These are phyloP conservation scores for Gambusia yucatana DNA, from an alignment of 2,797 vertebrate species.

Conservation along the genomic window DNA sequence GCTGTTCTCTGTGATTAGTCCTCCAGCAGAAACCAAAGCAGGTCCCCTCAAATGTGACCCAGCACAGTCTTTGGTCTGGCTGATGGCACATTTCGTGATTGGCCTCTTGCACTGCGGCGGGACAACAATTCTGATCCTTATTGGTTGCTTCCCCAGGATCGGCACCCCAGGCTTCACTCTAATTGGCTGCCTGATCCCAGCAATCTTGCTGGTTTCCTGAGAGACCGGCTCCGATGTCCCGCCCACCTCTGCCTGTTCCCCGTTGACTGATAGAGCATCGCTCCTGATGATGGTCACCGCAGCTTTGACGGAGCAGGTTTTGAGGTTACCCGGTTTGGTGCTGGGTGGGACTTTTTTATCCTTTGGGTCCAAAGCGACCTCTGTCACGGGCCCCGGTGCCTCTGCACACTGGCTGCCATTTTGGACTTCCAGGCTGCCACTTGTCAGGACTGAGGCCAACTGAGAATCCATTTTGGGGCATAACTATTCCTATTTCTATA, in stretches of 20 bases:
- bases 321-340: constrained; percentile 71
- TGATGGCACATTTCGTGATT: constrained; percentile 63
- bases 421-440: constrained; percentile 76
- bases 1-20: constrained; percentile 26
- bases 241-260: constrained; percentile 72
- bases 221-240: constrained; percentile 65
- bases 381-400: constrained; percentile 60
- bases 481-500: constrained; percentile 70
- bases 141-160: constrained; percentile 69
- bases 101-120: constrained; percentile 69
- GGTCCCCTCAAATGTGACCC: constrained; percentile 41
- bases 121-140: constrained; percentile 75
- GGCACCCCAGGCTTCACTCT: constrained; percentile 72
- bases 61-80: constrained; percentile 73
- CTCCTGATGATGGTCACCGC: constrained; percentile 59
- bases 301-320: constrained; percentile 65
- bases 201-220: constrained; percentile 67
- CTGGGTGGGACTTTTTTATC: constrained; percentile 52
- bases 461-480: constrained; percentile 83
- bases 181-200: constrained; percentile 72
- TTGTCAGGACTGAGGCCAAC: constrained; percentile 80
- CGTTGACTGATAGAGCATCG: constrained; percentile 73
- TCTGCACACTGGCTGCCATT: constrained; percentile 73
- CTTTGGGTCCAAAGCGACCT: constrained; percentile 61
- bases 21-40: constrained; percentile 45